Evolutionary conservation across 2,888 invertebrate species (phyloP), one percentile per base, ranked within the genome.

Genomic region (Marronus borbonicus): DNA sequence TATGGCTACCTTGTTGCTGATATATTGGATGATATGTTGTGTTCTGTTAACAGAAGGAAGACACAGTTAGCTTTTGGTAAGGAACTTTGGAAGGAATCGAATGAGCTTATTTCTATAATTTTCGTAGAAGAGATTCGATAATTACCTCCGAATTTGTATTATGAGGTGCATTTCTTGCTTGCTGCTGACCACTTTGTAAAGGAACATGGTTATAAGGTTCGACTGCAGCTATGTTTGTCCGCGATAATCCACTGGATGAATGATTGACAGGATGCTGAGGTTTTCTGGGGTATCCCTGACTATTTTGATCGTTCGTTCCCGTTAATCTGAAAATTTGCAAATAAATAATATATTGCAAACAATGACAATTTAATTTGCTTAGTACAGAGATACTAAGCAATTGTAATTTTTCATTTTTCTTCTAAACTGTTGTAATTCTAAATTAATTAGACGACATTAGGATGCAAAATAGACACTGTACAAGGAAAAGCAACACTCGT

Each of bases 171-270:
- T 82, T 83, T 81, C 86, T 85, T 72, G 84, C 82, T 81, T 85
- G 85, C 79, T 91, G 86, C 77, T 91, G 89, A 89, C 90, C 86
- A 90, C 90, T 84, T 89, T 90, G 85, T 89, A 92, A 82, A 76
- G 96, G 96, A 84, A 96, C 94, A 85, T 96, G 96, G 85, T 96
- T 95, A 87, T 95, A 96, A 3, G 96, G 96, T 86, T 96, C 96
- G 52, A 96, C 94, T 65, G 96, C 96, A 20, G 96, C 96, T 80
- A 96, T 93, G 88, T 96, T 96, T 76, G 94, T 95, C 69, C 95
- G 90, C 5, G 93, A 90, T 84, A 92, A 90, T 36, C 90, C 89
- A 79, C 88, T 88, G 7, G 93, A 90, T 82, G 91, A 91, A 44
- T 89, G 87, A 49, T 81, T 81, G 78, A 83, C 85, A 69, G 84